phyloP scores from a whole-genome alignment of 2,888 invertebrate species.

The Tipula confusa region DNA sequence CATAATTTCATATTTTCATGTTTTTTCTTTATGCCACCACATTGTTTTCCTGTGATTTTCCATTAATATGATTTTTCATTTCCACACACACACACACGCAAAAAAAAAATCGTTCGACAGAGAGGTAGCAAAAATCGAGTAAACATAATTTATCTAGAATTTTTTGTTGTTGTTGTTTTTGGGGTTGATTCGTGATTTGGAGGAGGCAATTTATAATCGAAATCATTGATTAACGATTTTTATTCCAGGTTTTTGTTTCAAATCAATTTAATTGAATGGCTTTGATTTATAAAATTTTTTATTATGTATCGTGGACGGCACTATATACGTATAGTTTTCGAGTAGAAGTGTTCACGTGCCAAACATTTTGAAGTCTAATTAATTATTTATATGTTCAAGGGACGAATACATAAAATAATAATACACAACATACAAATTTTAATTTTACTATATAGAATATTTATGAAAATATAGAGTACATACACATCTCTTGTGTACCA shows the following conservation, averaged over 20 bases:
- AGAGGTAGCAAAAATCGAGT: not conserved
- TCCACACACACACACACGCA: not conserved
- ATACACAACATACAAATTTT: not conserved
- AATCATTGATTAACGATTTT: conserved; percentile 15
- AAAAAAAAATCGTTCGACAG: not conserved
- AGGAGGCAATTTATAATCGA: conserved; percentile 15
- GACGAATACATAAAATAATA: no score
- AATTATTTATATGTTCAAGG: not conserved
- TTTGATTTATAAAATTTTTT: not conserved
- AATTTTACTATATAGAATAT: not conserved
- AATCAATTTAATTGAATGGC: conserved; percentile 12
- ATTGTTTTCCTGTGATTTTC: not conserved
- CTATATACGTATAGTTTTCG: not conserved
- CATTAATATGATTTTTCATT: conserved; percentile 12
- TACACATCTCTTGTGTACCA: not conserved
- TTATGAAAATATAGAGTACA: not conserved
- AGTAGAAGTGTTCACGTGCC: not conserved
- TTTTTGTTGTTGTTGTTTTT: not conserved
- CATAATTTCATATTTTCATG: not conserved
- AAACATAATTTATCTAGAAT: not conserved
- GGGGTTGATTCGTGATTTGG: not conserved
- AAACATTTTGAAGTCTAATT: not conserved
- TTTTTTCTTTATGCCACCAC: not conserved
- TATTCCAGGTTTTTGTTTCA: not conserved
- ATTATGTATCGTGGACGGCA: not conserved